Conservation (phyloP, 2,888 invertebrate genomes). For the Piscicola geometra region DNA sequence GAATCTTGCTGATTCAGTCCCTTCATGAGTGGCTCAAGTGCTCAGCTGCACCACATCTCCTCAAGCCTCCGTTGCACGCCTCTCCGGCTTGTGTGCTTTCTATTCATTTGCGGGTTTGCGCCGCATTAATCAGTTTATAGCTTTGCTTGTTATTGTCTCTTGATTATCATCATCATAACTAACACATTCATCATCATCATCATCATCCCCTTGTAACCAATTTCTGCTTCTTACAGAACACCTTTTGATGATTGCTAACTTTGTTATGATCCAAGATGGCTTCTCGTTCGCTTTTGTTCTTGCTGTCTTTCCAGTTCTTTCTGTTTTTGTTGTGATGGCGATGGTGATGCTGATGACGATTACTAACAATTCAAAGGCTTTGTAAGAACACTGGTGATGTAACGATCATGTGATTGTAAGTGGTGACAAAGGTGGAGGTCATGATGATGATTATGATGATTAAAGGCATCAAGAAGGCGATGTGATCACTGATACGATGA, state of each 20-base stretch:
- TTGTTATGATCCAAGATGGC: no score
- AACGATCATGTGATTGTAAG: not conserved
- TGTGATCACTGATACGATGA: conserved; percentile 7
- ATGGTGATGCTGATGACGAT: not conserved
- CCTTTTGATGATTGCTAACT: no score
- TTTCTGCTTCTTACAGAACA: not conserved
- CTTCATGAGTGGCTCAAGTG: no score
- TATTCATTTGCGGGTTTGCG: no score
- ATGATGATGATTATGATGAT: conserved; percentile 20
- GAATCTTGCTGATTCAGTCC: no score
- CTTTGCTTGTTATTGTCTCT: not conserved
- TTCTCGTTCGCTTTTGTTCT: no score
- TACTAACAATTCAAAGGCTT: not conserved
- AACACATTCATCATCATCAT: not conserved
- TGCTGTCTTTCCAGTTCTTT: no score
- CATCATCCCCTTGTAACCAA: not conserved
- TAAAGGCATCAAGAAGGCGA: not conserved
- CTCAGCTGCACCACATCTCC: no score
- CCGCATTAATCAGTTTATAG: not conserved
- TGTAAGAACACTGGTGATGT: not conserved
- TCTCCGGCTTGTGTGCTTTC: no score
- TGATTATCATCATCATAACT: not conserved
- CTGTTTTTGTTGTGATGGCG: not conserved
- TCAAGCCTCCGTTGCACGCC: no score
- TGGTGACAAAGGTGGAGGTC: not conserved